phyloP scores from a whole-genome alignment of 2,113 vertebrate genomes.

The Gymnarchus niloticus region DNA sequence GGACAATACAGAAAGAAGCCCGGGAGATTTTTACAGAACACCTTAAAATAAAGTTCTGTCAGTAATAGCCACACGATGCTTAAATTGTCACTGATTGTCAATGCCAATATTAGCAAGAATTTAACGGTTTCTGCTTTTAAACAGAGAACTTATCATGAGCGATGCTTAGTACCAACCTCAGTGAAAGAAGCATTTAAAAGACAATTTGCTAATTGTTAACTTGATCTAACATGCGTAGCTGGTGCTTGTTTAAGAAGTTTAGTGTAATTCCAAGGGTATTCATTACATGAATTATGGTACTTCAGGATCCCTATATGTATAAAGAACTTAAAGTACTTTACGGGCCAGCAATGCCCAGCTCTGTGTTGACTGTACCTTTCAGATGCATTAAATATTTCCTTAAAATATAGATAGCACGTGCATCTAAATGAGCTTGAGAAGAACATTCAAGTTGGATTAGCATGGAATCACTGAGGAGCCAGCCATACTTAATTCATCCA shows the following conservation, averaged over 20 bases:
- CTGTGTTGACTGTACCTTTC: neutral
- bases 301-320: neutral
- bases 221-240: neutral
- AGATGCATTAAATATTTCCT: conserved; percentile 9
- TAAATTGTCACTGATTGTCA: neutral
- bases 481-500: neutral
- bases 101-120: neutral
- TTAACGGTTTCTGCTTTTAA: no score
- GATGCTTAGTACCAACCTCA: neutral
- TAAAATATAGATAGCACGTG: conserved; percentile 7
- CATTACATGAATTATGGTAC: neutral
- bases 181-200: neutral
- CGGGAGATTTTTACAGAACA: neutral
- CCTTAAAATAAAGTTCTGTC: neutral
- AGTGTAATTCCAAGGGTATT: neutral
- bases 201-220: neutral
- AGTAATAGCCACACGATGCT: neutral
- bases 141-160: neutral
- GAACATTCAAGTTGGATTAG: conserved; percentile 3
- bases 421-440: conserved; percentile 13
- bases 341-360: neutral
- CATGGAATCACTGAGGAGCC: neutral
- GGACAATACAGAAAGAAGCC: neutral
- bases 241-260: neutral
- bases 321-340: neutral